A percentile compares a stretch with the other conserved stretches of the same genome.
These are phyloP conservation scores for Synanthedon tipuliformis DNA, from an alignment of 2,888 invertebrate genomes.

Conservation along the genomic window DNA sequence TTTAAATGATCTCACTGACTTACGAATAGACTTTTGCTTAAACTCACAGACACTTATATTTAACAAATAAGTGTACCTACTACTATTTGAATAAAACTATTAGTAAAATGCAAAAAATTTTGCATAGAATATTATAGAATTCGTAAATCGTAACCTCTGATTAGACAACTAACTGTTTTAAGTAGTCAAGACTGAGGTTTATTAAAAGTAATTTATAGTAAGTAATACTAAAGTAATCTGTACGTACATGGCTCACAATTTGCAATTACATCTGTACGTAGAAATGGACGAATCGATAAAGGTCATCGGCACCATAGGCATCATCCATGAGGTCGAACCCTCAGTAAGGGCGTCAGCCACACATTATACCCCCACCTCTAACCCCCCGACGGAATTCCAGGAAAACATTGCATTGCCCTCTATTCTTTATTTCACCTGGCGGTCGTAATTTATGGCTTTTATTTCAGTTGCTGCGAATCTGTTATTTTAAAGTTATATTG, in stretches of 20 bases:
- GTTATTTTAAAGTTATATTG: background rate
- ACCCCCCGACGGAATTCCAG: conserved; percentile 47
- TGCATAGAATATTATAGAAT: too few species aligned
- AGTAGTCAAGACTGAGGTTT: conserved; percentile 10
- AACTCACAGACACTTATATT: too few species aligned
- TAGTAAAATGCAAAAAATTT: too few species aligned
- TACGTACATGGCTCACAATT: conserved; percentile 20
- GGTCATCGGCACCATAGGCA: conserved; percentile 66
- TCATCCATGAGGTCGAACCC: conserved; percentile 56
- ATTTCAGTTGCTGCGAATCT: conserved; percentile 8
- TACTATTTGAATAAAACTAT: too few species aligned
- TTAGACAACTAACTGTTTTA: too few species aligned
- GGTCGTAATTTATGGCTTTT: conserved; percentile 10
- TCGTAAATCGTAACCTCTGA: too few species aligned
- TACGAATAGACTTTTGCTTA: too few species aligned
- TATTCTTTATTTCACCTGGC: conserved; percentile 45
- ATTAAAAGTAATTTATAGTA: conserved; percentile 16
- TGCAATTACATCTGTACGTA: conserved; percentile 53
- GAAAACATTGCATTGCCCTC: conserved; percentile 42
- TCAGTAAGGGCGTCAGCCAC: conserved; percentile 51
- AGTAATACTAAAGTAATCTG: conserved; percentile 6
- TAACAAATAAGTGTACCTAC: too few species aligned
- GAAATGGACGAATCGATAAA: conserved; percentile 61
- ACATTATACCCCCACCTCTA: conserved; percentile 45
- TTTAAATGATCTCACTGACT: too few species aligned